Evolutionary conservation across 1,140 invertebrate species (phyloP).

Genomic region (Wasmannia auropunctata): DNA sequence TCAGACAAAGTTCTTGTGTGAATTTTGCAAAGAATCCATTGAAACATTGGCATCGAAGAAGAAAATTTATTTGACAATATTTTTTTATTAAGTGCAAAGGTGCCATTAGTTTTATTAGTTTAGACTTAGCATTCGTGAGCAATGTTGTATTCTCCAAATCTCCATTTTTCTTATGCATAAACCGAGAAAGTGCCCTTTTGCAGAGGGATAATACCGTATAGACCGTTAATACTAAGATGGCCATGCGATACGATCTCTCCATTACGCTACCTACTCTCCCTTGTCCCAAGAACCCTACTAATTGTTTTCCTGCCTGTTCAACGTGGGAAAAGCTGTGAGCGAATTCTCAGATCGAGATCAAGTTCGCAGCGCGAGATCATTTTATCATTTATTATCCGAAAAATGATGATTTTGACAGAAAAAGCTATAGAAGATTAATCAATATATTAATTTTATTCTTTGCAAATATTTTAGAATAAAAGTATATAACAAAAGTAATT

Average conservation of each 20-base stretch:
- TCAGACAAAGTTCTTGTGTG: not conserved
- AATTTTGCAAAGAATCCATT: conserved; percentile 13
- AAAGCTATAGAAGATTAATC: not conserved
- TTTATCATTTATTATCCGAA: not conserved
- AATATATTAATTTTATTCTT: not conserved
- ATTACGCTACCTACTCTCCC: conserved; percentile 59
- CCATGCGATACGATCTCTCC: conserved; percentile 67
- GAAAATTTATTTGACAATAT: conserved; percentile 37
- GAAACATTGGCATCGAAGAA: not conserved
- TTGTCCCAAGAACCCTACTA: conserved; percentile 61
- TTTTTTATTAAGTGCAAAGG: conserved; percentile 45
- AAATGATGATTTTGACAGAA: not conserved
- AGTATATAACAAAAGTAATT: no score
- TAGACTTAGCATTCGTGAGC: conserved; percentile 39
- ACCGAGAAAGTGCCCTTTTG: conserved; percentile 60
- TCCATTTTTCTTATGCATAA: not conserved
- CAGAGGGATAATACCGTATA: conserved; percentile 66
- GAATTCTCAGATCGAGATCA: conserved; percentile 40
- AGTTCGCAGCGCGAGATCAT: conserved; percentile 17
- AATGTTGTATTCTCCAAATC: conserved; percentile 44
- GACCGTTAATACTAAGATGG: conserved; percentile 72
- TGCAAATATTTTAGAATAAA: not conserved
- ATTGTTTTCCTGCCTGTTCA: conserved; percentile 65
- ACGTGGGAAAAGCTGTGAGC: conserved; percentile 64
- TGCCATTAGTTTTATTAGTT: conserved; percentile 54